Evolutionary conservation across 2,888 invertebrate species (phyloP).

Genomic region (Pandemis corylana): DNA sequence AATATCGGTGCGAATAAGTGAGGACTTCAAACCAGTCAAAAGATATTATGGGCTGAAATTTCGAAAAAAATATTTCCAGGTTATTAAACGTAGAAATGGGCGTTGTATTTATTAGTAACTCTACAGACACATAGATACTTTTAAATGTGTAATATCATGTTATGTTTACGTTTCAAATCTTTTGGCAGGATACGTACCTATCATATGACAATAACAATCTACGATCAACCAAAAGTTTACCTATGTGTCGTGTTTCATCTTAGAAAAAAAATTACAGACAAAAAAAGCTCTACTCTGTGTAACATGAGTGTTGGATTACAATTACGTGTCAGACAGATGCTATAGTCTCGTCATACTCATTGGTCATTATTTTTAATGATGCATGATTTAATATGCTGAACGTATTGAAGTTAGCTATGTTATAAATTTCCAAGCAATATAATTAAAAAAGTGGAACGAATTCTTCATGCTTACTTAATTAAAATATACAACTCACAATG

Average conservation of each 20-base stretch:
- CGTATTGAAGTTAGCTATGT: not conserved
- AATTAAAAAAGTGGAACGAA: not conserved
- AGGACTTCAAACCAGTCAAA: too few species aligned
- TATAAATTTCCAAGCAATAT: too few species aligned
- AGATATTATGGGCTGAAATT: too few species aligned
- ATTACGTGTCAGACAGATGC: conserved; percentile 3
- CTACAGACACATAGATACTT: not conserved
- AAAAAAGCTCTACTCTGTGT: not conserved
- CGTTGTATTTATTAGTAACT: too few species aligned
- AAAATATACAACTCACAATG: not conserved
- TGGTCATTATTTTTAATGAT: conserved; percentile 4
- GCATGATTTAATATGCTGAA: not conserved
- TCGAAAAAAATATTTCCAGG: too few species aligned
- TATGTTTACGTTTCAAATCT: not conserved
- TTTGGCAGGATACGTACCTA: not conserved
- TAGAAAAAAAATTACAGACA: not conserved
- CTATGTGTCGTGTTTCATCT: not conserved
- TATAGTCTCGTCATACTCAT: not conserved
- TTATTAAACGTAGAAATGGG: too few species aligned
- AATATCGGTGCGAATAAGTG: not conserved
- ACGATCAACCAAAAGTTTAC: not conserved
- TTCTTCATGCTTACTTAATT: not conserved
- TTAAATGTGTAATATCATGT: not conserved
- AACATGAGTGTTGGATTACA: not conserved
- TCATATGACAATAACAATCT: not conserved